Conservation (phyloP, 2,113 vertebrate genomes). For the Indri indri region DNA sequence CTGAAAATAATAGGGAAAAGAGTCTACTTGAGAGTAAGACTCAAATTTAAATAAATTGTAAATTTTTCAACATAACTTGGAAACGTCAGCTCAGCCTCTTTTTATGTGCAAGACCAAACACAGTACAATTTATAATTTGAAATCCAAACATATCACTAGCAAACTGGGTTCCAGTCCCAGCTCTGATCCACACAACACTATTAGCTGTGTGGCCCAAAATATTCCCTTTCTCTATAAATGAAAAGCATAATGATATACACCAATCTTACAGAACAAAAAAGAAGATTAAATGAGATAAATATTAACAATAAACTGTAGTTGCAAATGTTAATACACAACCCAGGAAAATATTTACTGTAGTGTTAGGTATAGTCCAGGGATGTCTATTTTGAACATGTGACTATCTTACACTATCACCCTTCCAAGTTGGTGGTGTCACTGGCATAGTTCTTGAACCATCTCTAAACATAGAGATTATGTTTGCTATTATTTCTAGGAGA, state of each 20-base stretch:
- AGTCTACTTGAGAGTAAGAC: slow-evolving; percentile 35
- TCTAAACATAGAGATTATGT: not conserved
- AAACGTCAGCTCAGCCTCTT: slow-evolving; percentile 8
- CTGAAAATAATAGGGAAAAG: slow-evolving; percentile 46
- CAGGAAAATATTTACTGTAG: not conserved
- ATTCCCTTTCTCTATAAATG: not conserved
- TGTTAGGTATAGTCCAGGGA: not conserved
- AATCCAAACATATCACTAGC: slow-evolving; percentile 34
- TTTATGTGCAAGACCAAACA: slow-evolving; percentile 39
- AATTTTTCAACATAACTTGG: slow-evolving; percentile 51
- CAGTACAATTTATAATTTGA: not conserved
- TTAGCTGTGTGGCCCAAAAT: slow-evolving; percentile 3
- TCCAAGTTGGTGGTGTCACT: not conserved
- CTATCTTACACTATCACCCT: not conserved
- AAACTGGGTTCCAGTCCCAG: slow-evolving; percentile 15
- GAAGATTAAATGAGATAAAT: slow-evolving; percentile 8
- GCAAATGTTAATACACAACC: not conserved
- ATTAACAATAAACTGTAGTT: not conserved
- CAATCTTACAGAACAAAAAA: not conserved
- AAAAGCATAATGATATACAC: not conserved
- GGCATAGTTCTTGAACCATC: not conserved
- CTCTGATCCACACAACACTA: not conserved
- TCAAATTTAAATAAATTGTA: slow-evolving; percentile 61
- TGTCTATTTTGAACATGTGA: not conserved
- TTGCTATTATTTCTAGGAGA: slow-evolving; percentile 27